phyloP scores from a whole-genome alignment of 1,140 invertebrate genomes.

The Arion vulgaris region DNA sequence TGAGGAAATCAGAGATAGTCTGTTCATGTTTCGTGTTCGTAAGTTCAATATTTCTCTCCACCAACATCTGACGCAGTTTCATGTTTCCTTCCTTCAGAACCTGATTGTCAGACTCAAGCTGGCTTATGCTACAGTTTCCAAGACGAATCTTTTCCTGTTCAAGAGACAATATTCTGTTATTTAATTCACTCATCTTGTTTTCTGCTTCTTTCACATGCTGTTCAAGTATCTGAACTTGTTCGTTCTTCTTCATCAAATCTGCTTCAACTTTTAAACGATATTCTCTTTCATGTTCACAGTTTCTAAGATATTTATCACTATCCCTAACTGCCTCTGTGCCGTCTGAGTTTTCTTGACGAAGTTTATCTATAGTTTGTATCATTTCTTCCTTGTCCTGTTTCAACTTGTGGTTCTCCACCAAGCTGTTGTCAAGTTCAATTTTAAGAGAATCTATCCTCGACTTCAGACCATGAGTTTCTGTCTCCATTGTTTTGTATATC shows the following conservation, averaged over 20 bases:
- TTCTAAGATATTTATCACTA: slow-evolving; percentile 23
- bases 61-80: slow-evolving; percentile 45
- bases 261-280: slow-evolving; percentile 18
- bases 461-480: slow-evolving; percentile 30
- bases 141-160: slow-evolving; percentile 40
- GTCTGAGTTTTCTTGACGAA: slow-evolving; percentile 23
- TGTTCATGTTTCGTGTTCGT: slow-evolving; percentile 41
- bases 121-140: background rate
- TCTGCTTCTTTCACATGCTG: slow-evolving; percentile 36
- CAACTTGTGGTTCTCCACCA: slow-evolving; percentile 32
- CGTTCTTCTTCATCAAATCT: slow-evolving; percentile 17
- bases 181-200: slow-evolving; percentile 24
- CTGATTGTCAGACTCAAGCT: slow-evolving; percentile 32
- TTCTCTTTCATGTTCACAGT: slow-evolving; percentile 23
- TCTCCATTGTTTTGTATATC: slow-evolving; percentile 31
- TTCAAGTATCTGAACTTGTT: slow-evolving; percentile 24
- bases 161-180: slow-evolving; percentile 27
- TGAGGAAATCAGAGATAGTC: slow-evolving; percentile 11
- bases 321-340: background rate
- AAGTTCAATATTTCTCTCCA: slow-evolving; percentile 48
- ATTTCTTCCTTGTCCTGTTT: slow-evolving; percentile 44
- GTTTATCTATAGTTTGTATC: slow-evolving; percentile 21
- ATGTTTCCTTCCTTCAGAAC: slow-evolving; percentile 44
- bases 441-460: slow-evolving; percentile 41
- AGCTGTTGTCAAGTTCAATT: slow-evolving; percentile 40